phyloP scores from a whole-genome alignment of 2,888 invertebrate species.

The Pseudococcus jackbeardsleyi region DNA sequence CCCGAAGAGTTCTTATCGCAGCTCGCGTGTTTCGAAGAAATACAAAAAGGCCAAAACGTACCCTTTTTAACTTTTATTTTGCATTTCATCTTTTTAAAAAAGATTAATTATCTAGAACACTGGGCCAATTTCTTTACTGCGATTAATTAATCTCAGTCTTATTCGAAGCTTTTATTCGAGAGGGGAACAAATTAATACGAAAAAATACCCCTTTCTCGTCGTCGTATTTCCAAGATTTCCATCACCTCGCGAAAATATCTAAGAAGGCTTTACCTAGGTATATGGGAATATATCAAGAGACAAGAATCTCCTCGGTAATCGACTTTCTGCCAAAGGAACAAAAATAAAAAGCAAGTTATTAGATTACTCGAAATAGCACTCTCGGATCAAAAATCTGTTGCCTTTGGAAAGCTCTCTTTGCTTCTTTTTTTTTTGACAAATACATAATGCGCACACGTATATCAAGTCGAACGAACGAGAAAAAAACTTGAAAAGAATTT shows the following conservation, averaged over 20 bases:
- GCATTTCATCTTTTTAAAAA: conserved; percentile 1
- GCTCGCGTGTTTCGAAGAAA: conserved; percentile 18
- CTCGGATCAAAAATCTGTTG: conserved; percentile 37
- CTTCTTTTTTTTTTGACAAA: conserved; percentile 19
- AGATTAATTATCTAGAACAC: conserved; percentile 31
- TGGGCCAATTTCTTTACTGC: neutral
- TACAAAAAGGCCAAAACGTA: conserved; percentile 30
- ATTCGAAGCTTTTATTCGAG: neutral
- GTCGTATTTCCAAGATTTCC: neutral
- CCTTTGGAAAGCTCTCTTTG: conserved; percentile 16
- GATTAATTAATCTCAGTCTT: conserved; percentile 12
- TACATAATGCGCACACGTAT: conserved; percentile 26
- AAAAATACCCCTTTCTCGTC: neutral
- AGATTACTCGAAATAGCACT: conserved; percentile 41
- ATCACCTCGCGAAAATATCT: neutral
- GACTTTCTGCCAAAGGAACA: conserved; percentile 38
- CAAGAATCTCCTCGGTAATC: neutral
- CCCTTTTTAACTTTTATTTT: conserved; percentile 17
- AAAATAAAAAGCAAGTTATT: conserved; percentile 41
- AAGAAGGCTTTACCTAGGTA: neutral
- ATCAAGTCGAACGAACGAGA: neutral
- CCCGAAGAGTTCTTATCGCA: conserved; percentile 19
- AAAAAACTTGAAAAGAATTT: conserved; percentile 35
- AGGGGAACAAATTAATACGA: neutral
- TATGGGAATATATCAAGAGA: conserved; percentile 6